Percentiles rank a stretch among this genome's conserved stretches.
Conservation (phyloP, 2,888 invertebrate genomes). For the Archaeoteleia sp. region DNA sequence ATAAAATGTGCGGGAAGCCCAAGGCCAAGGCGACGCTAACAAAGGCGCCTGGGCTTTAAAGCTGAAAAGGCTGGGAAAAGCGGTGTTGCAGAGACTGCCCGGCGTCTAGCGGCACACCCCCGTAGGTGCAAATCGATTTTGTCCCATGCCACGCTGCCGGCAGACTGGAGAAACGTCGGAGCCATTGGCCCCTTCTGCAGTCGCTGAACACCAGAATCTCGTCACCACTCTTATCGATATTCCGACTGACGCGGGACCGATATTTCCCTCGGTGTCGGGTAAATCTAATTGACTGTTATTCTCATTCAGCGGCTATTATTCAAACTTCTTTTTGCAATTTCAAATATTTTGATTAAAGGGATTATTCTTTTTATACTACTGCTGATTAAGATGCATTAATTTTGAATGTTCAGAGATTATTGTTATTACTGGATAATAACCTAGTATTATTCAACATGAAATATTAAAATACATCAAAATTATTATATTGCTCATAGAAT, state of each 20-base stretch:
- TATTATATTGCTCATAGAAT: no score
- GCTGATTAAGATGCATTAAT: no score
- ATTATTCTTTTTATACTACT: no score
- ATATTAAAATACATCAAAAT: no score
- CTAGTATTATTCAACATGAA: no score
- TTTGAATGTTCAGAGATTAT: no score
- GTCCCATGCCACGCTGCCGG: conserved; percentile 40
- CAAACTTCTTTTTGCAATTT: no score
- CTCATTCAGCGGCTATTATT: no score
- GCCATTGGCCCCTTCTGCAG: conserved; percentile 57
- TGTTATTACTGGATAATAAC: no score
- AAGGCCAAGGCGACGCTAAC: conserved; percentile 51
- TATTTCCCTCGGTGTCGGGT: conserved; percentile 8
- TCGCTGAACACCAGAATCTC: conserved; percentile 41
- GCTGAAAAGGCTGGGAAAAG: conserved; percentile 48
- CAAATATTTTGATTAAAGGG: no score
- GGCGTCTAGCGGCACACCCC: conserved; percentile 51
- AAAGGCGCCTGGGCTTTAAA: conserved; percentile 50
- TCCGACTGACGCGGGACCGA: conserved; percentile 18
- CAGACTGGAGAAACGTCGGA: conserved; percentile 57
- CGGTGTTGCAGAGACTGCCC: conserved; percentile 52
- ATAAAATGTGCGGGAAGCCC: conserved; percentile 4
- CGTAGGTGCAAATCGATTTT: conserved; percentile 56
- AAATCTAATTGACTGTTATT: no score
- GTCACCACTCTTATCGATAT: conserved; percentile 32